Evolutionary conservation across 2,797 vertebrate species (phyloP), one percentile per base, ranked within the genome.

Genomic region (Halcyon chelicuti): DNA sequence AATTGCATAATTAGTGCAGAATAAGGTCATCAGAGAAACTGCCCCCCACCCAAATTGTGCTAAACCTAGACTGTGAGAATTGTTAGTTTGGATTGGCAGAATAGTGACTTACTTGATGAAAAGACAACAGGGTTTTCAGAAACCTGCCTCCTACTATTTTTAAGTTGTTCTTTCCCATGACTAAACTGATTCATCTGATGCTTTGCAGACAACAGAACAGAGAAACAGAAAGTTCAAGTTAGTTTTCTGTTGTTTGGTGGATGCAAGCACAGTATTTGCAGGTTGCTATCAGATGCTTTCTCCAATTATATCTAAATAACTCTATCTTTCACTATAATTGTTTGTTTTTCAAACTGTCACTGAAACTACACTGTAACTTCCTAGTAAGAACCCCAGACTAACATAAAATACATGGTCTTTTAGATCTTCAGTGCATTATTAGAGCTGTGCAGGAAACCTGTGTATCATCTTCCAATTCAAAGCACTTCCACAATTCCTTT

Each of bases 401-500:
- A 77, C 44, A 60, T 9, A 26, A 77, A 77, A 20, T 7, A 52
- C 10, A 7, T 6, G 7, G 35, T 37, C 12, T 11, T 67, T 87
- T 67, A n/a, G 18, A 52, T 33, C 47, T 66, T 65, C n/a, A 44
- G 19, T 49, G 25, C 14, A 14, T 12, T 62, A 49, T 13, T 46
- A 76, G 42, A 76, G 15, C 40, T 46, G 10, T 33, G 25, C 25
- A 74, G 5, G 14, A 70, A 84, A 60, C 8, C 20, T 21, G 3
- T 5, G 6, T 29, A 44, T 21, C 9, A 58, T 33, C 15, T 37
- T 62, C 1, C 0, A 0, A 5, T 60, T 84, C 54, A 93, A 72
- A 65, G 35, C 15, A 25, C 6, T 60, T 39, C 13, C 31, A 70
- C 3, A 54, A 60, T 42, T 78, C 7, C 39, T 78, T 78, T 63